Conservation (phyloP, 1,140 invertebrate species). For the Atta texana region DNA sequence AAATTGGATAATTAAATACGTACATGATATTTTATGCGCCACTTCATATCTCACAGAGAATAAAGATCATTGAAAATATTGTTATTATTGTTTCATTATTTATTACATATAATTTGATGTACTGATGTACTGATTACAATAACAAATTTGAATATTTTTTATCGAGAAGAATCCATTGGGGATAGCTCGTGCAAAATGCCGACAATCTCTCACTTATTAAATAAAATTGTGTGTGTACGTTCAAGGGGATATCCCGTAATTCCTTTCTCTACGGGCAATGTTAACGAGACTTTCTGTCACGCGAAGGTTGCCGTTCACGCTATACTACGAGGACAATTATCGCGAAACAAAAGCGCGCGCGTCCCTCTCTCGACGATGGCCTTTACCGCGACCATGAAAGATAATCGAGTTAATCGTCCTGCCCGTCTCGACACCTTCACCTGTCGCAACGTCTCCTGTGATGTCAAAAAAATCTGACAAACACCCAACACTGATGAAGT, state of each 20-base stretch:
- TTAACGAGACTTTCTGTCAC: conserved; percentile 60
- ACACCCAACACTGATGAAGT: not conserved
- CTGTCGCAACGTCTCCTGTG: not conserved
- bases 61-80: too few relatives aligned
- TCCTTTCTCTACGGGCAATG: conserved; percentile 33
- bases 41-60: too few relatives aligned
- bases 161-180: not conserved
- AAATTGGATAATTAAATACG: too few relatives aligned
- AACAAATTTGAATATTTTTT: not conserved
- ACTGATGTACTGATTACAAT: not conserved
- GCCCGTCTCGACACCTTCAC: conserved; percentile 31
- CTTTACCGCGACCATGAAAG: conserved; percentile 53
- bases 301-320: conserved; percentile 55
- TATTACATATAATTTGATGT: not conserved
- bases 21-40: too few relatives aligned
- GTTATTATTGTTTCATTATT: not conserved
- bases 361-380: conserved; percentile 51
- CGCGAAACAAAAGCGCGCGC: conserved; percentile 53
- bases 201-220: not conserved
- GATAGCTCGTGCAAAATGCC: not conserved
- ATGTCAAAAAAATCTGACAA: conserved; percentile 31
- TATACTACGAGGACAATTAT: conserved; percentile 45
- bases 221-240: conserved; percentile 5
- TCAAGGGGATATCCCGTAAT: conserved; percentile 53
- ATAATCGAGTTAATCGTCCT: conserved; percentile 58